These are phyloP conservation scores for Zonitis immaculata DNA, from an alignment of 2,888 invertebrate species.

Conservation along the genomic window DNA sequence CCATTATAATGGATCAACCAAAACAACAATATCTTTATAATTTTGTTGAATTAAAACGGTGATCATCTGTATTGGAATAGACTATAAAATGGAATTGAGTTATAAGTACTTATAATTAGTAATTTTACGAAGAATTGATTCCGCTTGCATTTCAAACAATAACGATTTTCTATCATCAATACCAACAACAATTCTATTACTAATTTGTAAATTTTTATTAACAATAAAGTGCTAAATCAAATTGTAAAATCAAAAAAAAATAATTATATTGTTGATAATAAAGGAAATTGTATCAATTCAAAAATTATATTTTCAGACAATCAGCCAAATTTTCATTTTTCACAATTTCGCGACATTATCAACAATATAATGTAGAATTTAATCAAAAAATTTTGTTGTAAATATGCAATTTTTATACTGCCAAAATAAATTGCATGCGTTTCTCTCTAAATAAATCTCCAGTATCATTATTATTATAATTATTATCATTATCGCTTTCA, in stretches of 20 bases:
- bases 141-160: conserved; percentile 15
- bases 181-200: conserved; percentile 13
- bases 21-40: no score
- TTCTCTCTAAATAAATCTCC: conserved; percentile 1
- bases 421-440: conserved; percentile 12
- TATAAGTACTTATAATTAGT: no score
- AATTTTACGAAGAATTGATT: conserved; percentile 4
- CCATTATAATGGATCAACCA: no score
- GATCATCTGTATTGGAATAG: no score
- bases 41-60: no score
- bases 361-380: conserved; percentile 12
- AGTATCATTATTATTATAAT: conserved; percentile 15
- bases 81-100: neutral
- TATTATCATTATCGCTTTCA: neutral
- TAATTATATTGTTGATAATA: conserved; percentile 21
- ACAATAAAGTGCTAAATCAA: conserved; percentile 23
- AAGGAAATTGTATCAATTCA: neutral
- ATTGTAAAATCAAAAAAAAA: conserved; percentile 9
- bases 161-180: conserved; percentile 9
- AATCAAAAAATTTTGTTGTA: conserved; percentile 17
- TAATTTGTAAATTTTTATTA: conserved; percentile 19
- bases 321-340: conserved; percentile 12
- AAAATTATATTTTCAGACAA: conserved; percentile 22
- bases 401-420: conserved; percentile 34
- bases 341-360: conserved; percentile 11